These are phyloP conservation scores for Aurelia aurita DNA, from an alignment of 30 jellyfish, hydroid and myxozoan species.

Conservation along the genomic window DNA sequence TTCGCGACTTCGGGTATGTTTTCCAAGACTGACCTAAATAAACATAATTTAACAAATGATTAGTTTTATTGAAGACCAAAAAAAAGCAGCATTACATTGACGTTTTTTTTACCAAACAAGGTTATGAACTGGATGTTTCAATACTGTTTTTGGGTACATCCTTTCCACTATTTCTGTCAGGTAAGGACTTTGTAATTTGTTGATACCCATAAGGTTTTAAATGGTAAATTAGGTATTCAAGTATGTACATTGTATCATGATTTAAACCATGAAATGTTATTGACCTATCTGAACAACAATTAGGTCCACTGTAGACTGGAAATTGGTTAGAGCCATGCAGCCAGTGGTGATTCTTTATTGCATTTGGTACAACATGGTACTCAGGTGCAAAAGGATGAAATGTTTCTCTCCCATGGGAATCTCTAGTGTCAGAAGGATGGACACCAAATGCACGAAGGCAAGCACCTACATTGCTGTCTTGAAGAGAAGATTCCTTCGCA, in stretches of 20 bases:
- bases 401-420: slow-evolving; percentile 83
- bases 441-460: slow-evolving; percentile 84
- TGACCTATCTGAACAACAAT: slow-evolving; percentile 92
- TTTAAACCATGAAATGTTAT: slow-evolving; percentile 84
- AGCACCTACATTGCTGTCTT: slow-evolving; percentile 94
- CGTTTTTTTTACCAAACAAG: too few relatives aligned
- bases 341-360: slow-evolving; percentile 81
- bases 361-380: slow-evolving; percentile 84
- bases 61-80: too few relatives aligned
- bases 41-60: too few relatives aligned
- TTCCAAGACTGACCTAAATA: too few relatives aligned
- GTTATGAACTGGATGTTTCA: too few relatives aligned
- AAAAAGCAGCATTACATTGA: too few relatives aligned
- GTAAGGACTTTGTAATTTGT: slow-evolving; percentile 4
- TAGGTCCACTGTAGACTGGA: slow-evolving; percentile 89
- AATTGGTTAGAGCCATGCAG: slow-evolving; percentile 81
- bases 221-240: slow-evolving; percentile 88
- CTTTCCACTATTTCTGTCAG: background rate
- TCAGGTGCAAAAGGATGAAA: slow-evolving; percentile 96
- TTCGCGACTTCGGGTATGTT: too few relatives aligned
- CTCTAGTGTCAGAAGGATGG: slow-evolving; percentile 93
- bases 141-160: too few relatives aligned
- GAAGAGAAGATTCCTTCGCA: slow-evolving; percentile 52
- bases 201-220: slow-evolving; percentile 88
- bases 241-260: slow-evolving; percentile 77